Conservation (phyloP, 2,113 vertebrate genomes). For the Brachypteracias leptosomus region DNA sequence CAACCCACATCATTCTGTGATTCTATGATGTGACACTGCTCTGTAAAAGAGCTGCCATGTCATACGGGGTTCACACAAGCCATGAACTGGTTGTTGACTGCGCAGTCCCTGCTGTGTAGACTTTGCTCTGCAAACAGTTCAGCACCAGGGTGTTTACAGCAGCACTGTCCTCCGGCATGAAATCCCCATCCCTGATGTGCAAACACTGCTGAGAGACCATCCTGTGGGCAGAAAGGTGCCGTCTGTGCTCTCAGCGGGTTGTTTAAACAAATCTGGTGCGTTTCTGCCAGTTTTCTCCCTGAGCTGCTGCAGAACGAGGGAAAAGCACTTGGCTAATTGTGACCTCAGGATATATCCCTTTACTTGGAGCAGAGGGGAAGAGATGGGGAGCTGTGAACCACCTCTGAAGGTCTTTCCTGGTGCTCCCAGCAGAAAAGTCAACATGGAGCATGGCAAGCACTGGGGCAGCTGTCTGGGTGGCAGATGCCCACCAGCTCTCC, state of each 20-base stretch:
- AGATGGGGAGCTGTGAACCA: not conserved
- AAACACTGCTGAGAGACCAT: not conserved
- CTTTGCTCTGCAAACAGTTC: not conserved
- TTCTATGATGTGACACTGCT: not conserved
- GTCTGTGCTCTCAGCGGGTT: not conserved
- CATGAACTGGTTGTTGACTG: not conserved
- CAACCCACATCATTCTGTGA: too few species aligned
- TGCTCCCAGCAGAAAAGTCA: not conserved
- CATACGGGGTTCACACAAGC: not conserved
- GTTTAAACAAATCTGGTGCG: not conserved
- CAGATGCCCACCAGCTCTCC: not conserved
- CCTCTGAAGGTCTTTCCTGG: not conserved
- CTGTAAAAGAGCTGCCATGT: fast-evolving
- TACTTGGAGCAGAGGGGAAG: not conserved
- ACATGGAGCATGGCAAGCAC: fast-evolving
- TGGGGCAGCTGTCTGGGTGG: not conserved
- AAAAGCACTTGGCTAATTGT: not conserved
- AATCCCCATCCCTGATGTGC: not conserved
- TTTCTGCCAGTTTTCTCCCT: not conserved
- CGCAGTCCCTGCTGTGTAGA: fast-evolving
- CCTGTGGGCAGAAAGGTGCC: not conserved
- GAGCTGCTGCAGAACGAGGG: not conserved
- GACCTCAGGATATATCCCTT: not conserved
- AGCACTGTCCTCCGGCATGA: not conserved
- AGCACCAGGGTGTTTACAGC: not conserved